phyloP scores from a whole-genome alignment of 1,140 invertebrate species.

The Meloidogyne floridensis region DNA sequence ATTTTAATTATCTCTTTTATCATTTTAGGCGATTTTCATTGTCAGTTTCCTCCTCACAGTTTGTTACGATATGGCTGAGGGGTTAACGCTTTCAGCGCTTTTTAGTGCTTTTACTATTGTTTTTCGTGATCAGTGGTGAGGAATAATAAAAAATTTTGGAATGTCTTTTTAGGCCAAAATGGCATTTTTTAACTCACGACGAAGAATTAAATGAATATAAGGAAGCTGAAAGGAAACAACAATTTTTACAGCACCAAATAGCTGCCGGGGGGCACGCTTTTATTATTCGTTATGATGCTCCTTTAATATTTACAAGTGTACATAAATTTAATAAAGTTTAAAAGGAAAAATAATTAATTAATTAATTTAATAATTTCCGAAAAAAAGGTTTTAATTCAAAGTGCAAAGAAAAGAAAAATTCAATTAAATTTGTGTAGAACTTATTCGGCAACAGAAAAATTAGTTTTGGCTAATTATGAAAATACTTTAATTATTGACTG shows the following conservation, averaged over 20 bases:
- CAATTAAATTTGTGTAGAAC: constrained; percentile 27
- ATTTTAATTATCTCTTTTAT: not conserved
- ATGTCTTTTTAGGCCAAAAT: constrained; percentile 51
- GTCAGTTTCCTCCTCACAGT: constrained; percentile 59
- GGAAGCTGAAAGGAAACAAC: constrained; percentile 49
- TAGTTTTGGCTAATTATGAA: not conserved
- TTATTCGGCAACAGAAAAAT: constrained; percentile 16
- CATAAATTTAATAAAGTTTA: constrained; percentile 57
- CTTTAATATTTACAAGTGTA: constrained; percentile 60
- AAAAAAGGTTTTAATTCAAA: constrained; percentile 34
- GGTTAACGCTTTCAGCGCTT: constrained; percentile 54
- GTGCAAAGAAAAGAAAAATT: constrained; percentile 46
- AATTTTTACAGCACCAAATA: constrained; percentile 49
- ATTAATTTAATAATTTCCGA: not conserved
- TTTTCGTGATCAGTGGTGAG: constrained; percentile 59
- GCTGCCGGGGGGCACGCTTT: constrained; percentile 51
- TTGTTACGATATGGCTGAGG: constrained; percentile 60
- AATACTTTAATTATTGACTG: constrained; percentile 59
- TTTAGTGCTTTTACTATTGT: constrained; percentile 62
- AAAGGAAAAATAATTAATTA: not conserved
- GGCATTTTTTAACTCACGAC: constrained; percentile 56
- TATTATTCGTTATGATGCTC: constrained; percentile 60
- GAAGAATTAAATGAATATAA: constrained; percentile 46
- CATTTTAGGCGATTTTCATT: constrained; percentile 53
- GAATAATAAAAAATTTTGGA: constrained; percentile 13